Conservation (phyloP, 1,140 invertebrate genomes). For the Sarcophaga bullata region DNA sequence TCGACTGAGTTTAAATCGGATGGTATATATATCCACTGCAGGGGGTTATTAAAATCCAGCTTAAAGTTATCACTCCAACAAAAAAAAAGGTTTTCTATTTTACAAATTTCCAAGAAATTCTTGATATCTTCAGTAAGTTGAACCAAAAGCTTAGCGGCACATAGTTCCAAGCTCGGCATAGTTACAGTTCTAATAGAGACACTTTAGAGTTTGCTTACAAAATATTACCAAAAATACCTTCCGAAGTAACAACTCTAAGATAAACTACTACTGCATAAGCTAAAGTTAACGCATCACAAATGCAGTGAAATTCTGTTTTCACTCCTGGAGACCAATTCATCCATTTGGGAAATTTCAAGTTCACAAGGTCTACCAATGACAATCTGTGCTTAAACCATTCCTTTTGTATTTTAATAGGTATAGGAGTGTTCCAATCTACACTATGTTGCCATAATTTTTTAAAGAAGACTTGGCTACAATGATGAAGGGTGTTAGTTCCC, state of each 20-base stretch:
- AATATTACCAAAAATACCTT: slow-evolving; percentile 42
- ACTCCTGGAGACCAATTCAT: not conserved
- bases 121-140: not conserved
- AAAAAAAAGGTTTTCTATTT: too few species aligned
- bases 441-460: slow-evolving; percentile 54
- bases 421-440: slow-evolving; percentile 55
- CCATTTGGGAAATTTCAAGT: slow-evolving; percentile 47
- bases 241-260: slow-evolving; percentile 42
- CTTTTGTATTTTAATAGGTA: slow-evolving; percentile 45
- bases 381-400: slow-evolving; percentile 48
- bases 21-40: slow-evolving; percentile 21
- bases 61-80: not conserved
- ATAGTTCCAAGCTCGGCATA: slow-evolving; percentile 55
- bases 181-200: slow-evolving; percentile 52
- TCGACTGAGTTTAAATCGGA: slow-evolving; percentile 20
- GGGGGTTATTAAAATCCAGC: too few species aligned
- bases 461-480: slow-evolving; percentile 55
- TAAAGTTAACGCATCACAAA: slow-evolving; percentile 61
- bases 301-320: too few species aligned
- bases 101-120: too few species aligned
- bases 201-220: slow-evolving; percentile 54
- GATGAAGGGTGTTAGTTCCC: slow-evolving; percentile 51
- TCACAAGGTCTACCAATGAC: slow-evolving; percentile 44
- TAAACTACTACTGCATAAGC: slow-evolving; percentile 64
- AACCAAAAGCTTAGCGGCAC: slow-evolving; percentile 47